Evolutionary conservation across 2,113 vertebrate species (phyloP).

Genomic region (Oreochromis spilurus): DNA sequence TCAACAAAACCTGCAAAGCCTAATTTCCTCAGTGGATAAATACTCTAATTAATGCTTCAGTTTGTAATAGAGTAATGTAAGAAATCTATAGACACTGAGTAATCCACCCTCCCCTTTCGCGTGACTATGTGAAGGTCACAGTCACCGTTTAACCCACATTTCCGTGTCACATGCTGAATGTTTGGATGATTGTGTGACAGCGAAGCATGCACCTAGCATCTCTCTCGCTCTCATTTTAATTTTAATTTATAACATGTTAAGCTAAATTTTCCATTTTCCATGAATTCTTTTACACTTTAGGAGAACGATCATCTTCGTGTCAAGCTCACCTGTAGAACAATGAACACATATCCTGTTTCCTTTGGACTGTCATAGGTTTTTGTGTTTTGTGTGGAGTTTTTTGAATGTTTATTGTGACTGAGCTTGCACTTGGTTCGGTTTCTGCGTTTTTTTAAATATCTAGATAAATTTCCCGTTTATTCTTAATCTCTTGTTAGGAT

Average conservation of each 20-base stretch:
- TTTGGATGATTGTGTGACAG: conserved; percentile 25
- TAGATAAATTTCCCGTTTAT: not conserved
- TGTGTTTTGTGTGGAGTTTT: not conserved
- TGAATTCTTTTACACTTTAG: not conserved
- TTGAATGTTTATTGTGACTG: not conserved
- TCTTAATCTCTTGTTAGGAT: not conserved
- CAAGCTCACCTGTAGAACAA: not conserved
- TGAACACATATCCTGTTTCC: not conserved
- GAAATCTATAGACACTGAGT: conserved; percentile 32
- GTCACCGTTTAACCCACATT: conserved; percentile 8
- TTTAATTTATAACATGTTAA: not conserved
- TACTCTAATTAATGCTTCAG: conserved; percentile 21
- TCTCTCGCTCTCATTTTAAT: not conserved
- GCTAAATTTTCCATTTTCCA: not conserved
- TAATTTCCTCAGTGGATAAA: not conserved
- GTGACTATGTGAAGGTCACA: conserved; percentile 6
- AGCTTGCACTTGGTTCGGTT: not conserved
- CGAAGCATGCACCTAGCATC: not conserved
- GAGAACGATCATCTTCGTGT: not conserved
- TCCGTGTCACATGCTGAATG: conserved; percentile 34
- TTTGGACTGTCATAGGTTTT: not conserved
- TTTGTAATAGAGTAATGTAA: conserved; percentile 19
- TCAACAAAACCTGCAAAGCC: not conserved
- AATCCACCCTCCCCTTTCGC: not conserved
- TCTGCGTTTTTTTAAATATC: not conserved